Conservation (phyloP, 2,888 invertebrate genomes). For the Dromius quadrimaculatus region DNA sequence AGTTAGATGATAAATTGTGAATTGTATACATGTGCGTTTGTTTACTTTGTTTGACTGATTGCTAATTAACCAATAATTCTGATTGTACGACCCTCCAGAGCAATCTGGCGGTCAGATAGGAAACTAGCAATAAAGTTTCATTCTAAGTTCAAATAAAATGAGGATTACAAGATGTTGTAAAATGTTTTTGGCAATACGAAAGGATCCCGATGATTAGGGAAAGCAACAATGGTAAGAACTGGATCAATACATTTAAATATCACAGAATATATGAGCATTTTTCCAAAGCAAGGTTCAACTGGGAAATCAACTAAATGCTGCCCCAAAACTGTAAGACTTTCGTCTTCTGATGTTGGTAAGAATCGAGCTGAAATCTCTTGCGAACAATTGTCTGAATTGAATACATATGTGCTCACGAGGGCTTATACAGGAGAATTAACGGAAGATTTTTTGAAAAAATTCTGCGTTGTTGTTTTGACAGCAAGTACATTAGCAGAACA, state of each 20-base stretch:
- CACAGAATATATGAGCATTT: constrained; percentile 90
- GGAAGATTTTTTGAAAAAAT: constrained; percentile 82
- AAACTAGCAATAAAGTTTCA: no score
- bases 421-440: constrained; percentile 80
- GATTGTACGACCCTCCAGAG: no score
- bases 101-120: no score
- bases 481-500: constrained; percentile 83
- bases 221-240: constrained; percentile 89
- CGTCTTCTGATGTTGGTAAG: constrained; percentile 86
- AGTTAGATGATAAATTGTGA: no score
- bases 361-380: constrained; percentile 89
- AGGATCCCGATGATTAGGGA: constrained; percentile 82
- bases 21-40: no score
- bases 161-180: no score
- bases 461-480: constrained; percentile 89
- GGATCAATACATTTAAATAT: constrained; percentile 94
- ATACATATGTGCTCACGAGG: constrained; percentile 90
- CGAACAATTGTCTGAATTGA: constrained; percentile 86
- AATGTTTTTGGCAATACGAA: no score
- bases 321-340: constrained; percentile 89
- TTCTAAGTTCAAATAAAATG: no score
- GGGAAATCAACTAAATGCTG: constrained; percentile 91
- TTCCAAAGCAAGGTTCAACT: constrained; percentile 90
- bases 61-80: no score
- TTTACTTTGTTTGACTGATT: no score